These are phyloP conservation scores for Gymnoscopelus microlampas DNA, from an alignment of 2,797 vertebrate genomes.

Conservation along the genomic window DNA sequence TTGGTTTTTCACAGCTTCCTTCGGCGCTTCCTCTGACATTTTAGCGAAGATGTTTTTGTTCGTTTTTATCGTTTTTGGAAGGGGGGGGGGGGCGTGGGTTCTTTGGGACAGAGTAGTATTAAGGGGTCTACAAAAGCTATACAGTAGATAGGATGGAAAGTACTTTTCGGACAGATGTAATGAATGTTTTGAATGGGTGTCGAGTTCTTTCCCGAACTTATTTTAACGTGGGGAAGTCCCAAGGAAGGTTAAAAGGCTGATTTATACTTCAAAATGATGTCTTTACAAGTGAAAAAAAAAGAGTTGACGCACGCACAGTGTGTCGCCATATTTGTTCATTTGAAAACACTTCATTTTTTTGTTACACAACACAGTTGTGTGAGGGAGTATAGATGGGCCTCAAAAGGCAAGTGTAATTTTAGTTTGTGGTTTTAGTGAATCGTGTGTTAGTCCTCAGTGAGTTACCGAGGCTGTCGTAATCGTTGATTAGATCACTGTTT, in stretches of 20 bases:
- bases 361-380: background rate
- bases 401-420: conserved; percentile 37
- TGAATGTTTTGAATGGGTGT: too few species aligned
- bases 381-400: too few species aligned
- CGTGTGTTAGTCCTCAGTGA: conserved; percentile 41
- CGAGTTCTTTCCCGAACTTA: too few species aligned
- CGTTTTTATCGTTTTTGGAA: background rate
- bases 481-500: conserved; percentile 74
- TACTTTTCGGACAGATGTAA: background rate
- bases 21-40: conserved; percentile 55
- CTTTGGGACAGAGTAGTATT: background rate
- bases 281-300: too few species aligned
- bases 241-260: too few species aligned
- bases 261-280: too few species aligned
- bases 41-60: conserved; percentile 71
- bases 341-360: too few species aligned
- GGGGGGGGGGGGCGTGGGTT: conserved; percentile 3
- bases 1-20: conserved; percentile 80
- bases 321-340: too few species aligned
- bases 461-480: conserved; percentile 81
- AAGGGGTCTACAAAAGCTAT: background rate
- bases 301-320: too few species aligned
- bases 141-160: background rate
- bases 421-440: conserved; percentile 31
- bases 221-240: too few species aligned